phyloP scores from a whole-genome alignment of 2,888 invertebrate genomes.

The Scaptomyza tumidula region DNA sequence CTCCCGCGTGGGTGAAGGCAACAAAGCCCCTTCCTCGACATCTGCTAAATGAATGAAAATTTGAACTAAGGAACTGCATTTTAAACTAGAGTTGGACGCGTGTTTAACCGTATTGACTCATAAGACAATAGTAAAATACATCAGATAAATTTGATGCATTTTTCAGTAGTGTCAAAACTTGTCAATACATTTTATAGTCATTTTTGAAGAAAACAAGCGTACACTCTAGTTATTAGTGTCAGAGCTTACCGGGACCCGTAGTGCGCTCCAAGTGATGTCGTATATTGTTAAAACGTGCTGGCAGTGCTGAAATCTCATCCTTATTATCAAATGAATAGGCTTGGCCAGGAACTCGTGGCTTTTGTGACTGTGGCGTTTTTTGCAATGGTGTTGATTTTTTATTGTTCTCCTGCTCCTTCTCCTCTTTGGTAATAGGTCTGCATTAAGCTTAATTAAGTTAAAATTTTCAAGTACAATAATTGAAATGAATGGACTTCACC shows the following conservation, averaged over 20 bases:
- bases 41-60: conserved; percentile 71
- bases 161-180: too few relatives aligned
- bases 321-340: conserved; percentile 86
- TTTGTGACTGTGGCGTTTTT: conserved; percentile 78
- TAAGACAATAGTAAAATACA: too few relatives aligned
- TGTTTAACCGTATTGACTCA: too few relatives aligned
- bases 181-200: too few relatives aligned
- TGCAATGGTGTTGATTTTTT: conserved; percentile 90
- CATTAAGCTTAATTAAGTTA: not conserved
- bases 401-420: conserved; percentile 93
- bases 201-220: too few relatives aligned
- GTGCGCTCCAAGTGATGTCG: conserved; percentile 90
- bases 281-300: conserved; percentile 86
- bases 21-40: conserved; percentile 88
- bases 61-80: not conserved
- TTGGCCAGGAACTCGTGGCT: conserved; percentile 86
- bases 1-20: conserved; percentile 89
- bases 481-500: conserved; percentile 84
- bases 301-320: conserved; percentile 84
- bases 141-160: too few relatives aligned
- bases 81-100: not conserved
- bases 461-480: not conserved
- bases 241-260: conserved; percentile 87
- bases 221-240: not conserved
- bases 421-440: conserved; percentile 93